phyloP scores from a whole-genome alignment of 2,888 invertebrate genomes.

The Drosophila rellima region DNA sequence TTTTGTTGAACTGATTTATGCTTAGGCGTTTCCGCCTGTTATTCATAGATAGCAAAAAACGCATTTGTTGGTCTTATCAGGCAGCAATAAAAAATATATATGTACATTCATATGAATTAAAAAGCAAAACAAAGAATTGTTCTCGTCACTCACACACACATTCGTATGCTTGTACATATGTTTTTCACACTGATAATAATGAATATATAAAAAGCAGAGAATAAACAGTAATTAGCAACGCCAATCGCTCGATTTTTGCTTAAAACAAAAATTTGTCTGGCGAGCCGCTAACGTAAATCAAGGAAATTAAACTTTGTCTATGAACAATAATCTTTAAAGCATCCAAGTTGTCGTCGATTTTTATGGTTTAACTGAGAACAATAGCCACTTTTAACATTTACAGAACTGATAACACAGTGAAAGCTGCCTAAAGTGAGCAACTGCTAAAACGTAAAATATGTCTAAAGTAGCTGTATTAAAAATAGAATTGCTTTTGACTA shows the following conservation, averaged over 20 bases:
- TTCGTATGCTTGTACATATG: constrained; percentile 4
- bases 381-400: constrained; percentile 67
- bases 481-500: no score
- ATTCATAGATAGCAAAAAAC: constrained; percentile 43
- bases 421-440: not conserved
- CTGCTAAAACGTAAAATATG: not conserved
- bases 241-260: constrained; percentile 28
- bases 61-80: constrained; percentile 48
- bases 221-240: constrained; percentile 35
- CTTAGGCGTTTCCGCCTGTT: constrained; percentile 21
- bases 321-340: not conserved
- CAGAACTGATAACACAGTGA: constrained; percentile 21
- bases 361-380: constrained; percentile 53
- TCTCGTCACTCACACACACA: constrained; percentile 37
- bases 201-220: constrained; percentile 12
- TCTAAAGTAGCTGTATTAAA: no score
- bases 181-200: constrained; percentile 50
- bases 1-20: constrained; percentile 61
- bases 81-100: constrained; percentile 30
- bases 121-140: constrained; percentile 67
- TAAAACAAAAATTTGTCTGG: constrained; percentile 16
- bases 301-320: constrained; percentile 9
- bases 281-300: constrained; percentile 10
- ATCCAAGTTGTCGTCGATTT: constrained; percentile 8
- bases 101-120: constrained; percentile 38